Conservation (phyloP, 2,797 vertebrate genomes). For the Cetoscarus ocellatus region DNA sequence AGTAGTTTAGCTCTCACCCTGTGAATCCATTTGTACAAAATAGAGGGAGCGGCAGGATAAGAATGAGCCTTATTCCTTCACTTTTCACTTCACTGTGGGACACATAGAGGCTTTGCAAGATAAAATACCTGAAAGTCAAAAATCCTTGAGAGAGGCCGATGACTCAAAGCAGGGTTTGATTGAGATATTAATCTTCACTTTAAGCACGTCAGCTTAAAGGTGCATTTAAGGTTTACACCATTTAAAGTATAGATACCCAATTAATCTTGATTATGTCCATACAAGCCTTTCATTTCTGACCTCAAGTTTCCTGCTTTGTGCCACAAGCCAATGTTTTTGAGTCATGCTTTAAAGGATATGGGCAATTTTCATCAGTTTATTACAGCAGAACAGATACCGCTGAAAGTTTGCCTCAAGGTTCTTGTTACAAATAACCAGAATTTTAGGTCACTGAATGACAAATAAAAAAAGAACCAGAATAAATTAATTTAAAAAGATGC, state of each 20-base stretch:
- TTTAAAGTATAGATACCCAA: no score
- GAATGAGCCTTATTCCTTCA: constrained; percentile 56
- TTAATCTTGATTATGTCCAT: no score
- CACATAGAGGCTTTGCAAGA: constrained; percentile 44
- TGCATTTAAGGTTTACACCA: neutral
- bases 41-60: constrained; percentile 15
- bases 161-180: constrained; percentile 4
- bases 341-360: neutral
- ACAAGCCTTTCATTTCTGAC: no score
- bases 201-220: neutral
- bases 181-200: neutral
- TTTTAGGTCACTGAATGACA: neutral
- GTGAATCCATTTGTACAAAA: constrained; percentile 43
- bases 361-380: neutral
- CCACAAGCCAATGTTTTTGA: neutral
- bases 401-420: no score
- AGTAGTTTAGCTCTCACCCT: constrained; percentile 11
- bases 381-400: neutral
- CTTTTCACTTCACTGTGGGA: constrained; percentile 11
- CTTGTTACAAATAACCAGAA: neutral
- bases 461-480: neutral
- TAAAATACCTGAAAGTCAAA: constrained; percentile 30
- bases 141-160: constrained; percentile 14
- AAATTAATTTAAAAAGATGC: no score
- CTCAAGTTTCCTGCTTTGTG: neutral